Conservation (phyloP, 2,797 vertebrate species). For the Cyclopterus lumpus region DNA sequence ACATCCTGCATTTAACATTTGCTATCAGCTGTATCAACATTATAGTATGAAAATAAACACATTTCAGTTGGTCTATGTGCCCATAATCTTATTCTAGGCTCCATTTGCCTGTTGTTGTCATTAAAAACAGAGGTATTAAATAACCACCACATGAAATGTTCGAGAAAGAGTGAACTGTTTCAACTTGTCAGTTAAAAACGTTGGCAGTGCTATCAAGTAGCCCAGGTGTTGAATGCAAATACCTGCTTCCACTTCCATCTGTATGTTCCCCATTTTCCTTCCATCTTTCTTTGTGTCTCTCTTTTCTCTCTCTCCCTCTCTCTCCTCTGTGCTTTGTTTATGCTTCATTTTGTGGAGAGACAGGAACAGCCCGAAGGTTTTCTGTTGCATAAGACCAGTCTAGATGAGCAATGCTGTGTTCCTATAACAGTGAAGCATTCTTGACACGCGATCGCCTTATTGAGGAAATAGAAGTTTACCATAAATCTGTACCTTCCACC, state of each 20-base stretch:
- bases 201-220: conserved; percentile 8
- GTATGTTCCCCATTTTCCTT: conserved; percentile 23
- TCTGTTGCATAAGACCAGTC: conserved; percentile 45
- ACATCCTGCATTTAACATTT: background rate
- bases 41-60: background rate
- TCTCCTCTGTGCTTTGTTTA: conserved; percentile 38
- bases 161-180: background rate
- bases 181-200: conserved; percentile 54
- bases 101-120: background rate
- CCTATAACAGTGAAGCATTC: background rate
- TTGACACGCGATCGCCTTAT: conserved; percentile 2
- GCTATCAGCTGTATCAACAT: conserved; percentile 1
- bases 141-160: background rate
- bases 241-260: conserved; percentile 26
- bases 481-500: background rate
- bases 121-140: background rate
- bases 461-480: background rate
- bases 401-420: conserved; percentile 10
- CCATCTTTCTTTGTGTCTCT: conserved; percentile 13
- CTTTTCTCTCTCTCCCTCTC: background rate
- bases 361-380: conserved; percentile 57
- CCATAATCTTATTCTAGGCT: background rate
- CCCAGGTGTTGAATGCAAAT: conserved; percentile 42
- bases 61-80: background rate
- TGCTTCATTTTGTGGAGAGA: conserved; percentile 34